Conservation (phyloP, 2,113 vertebrate species). For the Ochotona princeps region DNA sequence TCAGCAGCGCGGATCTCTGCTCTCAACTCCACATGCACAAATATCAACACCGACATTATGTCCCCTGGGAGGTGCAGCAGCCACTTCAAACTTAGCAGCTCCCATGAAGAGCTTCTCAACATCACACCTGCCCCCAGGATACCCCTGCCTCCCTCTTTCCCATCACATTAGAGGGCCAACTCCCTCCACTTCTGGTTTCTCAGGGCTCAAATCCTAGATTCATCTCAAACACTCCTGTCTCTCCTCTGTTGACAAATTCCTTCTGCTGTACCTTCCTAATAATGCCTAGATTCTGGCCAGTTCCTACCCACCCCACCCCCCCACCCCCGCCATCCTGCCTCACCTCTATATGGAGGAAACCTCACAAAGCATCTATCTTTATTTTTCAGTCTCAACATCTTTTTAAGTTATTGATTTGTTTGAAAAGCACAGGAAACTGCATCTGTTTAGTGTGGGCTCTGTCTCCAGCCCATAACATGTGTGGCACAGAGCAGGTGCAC, state of each 20-base stretch:
- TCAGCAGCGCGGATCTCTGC: background rate
- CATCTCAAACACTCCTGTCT: background rate
- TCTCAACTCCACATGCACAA: background rate
- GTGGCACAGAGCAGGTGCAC: background rate
- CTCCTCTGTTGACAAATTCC: background rate
- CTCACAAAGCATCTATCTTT: background rate
- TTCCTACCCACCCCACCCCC: background rate
- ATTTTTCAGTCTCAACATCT: background rate
- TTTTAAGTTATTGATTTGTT: no score
- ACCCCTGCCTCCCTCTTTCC: background rate
- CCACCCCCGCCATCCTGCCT: background rate
- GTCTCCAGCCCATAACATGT: background rate
- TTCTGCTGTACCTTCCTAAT: background rate
- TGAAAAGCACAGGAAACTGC: no score
- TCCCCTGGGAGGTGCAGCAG: background rate
- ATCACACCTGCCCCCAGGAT: fast-evolving
- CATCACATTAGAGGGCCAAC: background rate
- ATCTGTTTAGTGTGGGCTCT: background rate
- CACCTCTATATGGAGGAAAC: background rate
- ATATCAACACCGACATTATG: background rate
- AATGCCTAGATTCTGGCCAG: background rate
- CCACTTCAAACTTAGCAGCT: no score
- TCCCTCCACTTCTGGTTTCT: background rate
- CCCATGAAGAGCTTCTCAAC: background rate
- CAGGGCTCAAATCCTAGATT: background rate